Evolutionary conservation across 2,113 vertebrate species (phyloP).

Genomic region (Tychaedon coryphoeus): DNA sequence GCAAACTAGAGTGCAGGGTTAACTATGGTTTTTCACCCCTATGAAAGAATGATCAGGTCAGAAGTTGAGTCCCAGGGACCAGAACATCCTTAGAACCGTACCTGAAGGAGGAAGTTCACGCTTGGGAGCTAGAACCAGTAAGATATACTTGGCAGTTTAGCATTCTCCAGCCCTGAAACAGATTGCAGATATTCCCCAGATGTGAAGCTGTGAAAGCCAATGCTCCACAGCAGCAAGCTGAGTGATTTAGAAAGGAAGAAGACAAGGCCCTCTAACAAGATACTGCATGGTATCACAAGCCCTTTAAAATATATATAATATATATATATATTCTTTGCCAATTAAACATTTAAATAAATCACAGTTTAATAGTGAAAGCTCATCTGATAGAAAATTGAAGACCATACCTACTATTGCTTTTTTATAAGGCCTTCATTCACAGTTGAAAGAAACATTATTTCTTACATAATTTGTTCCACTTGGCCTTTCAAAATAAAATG

Average conservation of each 20-base stretch:
- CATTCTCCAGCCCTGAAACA: not conserved
- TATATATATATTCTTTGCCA: not conserved
- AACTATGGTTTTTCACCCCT: not conserved
- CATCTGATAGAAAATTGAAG: not conserved
- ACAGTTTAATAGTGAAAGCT: not conserved
- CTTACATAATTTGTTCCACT: not conserved
- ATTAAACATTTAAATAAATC: not conserved
- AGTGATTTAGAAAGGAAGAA: not conserved
- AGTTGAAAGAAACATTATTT: not conserved
- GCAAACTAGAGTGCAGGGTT: not conserved
- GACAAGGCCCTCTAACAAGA: not conserved
- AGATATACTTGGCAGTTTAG: not conserved
- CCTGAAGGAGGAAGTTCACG: not conserved
- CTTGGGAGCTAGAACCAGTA: not conserved
- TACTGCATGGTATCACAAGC: not conserved
- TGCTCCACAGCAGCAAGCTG: not conserved
- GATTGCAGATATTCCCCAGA: not conserved
- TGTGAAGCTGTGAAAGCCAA: not conserved
- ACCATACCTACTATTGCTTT: not conserved
- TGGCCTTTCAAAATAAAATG: not conserved
- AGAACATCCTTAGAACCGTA: not conserved
- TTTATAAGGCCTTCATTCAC: not conserved
- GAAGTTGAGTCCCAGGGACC: not conserved
- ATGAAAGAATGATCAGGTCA: not conserved
- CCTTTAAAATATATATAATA: not conserved